phyloP scores from a whole-genome alignment of 1,140 invertebrate genomes.

The Chionoecetes opilio region DNA sequence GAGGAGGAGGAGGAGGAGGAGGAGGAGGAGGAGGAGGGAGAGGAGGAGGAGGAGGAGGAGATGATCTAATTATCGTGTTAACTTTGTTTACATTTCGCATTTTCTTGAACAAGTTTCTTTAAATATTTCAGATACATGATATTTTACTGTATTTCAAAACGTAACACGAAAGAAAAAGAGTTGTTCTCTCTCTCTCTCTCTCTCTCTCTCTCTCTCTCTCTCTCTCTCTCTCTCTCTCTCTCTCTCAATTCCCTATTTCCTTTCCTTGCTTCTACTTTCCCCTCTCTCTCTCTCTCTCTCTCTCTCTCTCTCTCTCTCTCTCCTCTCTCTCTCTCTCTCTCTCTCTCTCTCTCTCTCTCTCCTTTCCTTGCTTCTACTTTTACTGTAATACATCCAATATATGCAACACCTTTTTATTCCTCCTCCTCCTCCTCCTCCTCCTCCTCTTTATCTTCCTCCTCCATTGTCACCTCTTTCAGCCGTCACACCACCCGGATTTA shows the following conservation, averaged over 20 bases:
- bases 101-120: too few species aligned
- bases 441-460: not conserved
- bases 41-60: not conserved
- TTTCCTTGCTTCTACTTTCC: not conserved
- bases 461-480: not conserved
- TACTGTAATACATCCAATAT: too few species aligned
- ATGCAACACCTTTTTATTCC: not conserved
- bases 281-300: too few species aligned
- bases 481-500: not conserved
- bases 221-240: not conserved
- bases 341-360: not conserved
- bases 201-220: constrained; percentile 7
- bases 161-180: too few species aligned
- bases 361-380: too few species aligned
- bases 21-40: not conserved
- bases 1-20: constrained; percentile 23
- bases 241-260: not conserved
- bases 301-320: not conserved
- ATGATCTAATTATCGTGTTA: too few species aligned
- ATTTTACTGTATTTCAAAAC: not conserved
- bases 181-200: constrained; percentile 9
- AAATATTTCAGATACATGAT: not conserved
- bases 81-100: too few species aligned
- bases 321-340: not conserved
- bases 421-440: not conserved